Evolutionary conservation across 2,797 vertebrate species (phyloP).

Genomic region (Smutsia gigantea): DNA sequence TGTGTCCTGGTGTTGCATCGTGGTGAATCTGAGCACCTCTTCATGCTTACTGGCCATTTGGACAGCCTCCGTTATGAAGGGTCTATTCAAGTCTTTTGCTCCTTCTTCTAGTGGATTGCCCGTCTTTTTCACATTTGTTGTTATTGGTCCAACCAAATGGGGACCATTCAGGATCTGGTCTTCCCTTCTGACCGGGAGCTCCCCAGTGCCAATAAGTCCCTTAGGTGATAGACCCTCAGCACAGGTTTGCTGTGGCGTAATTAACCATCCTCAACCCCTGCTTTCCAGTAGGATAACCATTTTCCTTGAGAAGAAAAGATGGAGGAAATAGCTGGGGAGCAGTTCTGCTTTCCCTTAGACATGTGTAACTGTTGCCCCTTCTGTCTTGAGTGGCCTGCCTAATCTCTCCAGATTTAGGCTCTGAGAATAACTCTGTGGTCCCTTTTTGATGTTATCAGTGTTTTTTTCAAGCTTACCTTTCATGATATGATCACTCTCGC

Average conservation of each 20-base stretch:
- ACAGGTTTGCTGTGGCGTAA: background rate
- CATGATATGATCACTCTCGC: background rate
- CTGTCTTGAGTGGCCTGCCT: background rate
- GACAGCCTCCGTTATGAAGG: background rate
- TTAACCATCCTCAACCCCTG: background rate
- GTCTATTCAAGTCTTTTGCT: background rate
- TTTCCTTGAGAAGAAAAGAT: background rate
- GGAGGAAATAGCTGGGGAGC: background rate
- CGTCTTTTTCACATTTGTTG: background rate
- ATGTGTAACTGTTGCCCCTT: no score
- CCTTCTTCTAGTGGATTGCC: background rate
- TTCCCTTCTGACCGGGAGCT: background rate
- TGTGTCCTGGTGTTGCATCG: background rate
- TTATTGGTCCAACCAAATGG: background rate
- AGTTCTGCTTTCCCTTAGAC: background rate
- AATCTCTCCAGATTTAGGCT: background rate
- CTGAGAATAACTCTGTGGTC: background rate
- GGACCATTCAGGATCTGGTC: background rate
- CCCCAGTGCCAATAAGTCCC: no score
- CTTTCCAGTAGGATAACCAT: background rate
- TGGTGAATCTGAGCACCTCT: conserved; percentile 29
- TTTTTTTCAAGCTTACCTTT: background rate
- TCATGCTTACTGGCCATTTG: background rate
- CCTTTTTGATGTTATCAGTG: background rate
- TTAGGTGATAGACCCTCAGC: no score